Base-by-base conservation (phyloP, 2,113 vertebrate species). In the Prionailurus bengalensis region DNA sequence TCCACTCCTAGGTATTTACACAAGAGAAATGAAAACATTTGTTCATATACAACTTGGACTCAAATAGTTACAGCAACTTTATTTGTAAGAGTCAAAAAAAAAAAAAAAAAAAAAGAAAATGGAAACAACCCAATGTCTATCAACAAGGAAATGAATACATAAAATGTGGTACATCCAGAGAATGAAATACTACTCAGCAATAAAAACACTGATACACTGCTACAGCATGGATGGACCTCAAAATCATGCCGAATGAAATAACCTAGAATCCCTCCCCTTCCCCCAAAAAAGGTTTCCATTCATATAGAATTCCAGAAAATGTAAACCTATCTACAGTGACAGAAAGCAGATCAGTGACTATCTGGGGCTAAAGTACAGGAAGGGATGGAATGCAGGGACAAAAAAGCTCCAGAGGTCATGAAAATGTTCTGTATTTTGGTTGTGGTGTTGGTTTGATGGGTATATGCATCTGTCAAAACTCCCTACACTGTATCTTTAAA, bases 21-120 rank as follows among this genome's bases (percentile, higher is more conserved):
- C 14, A 87, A 90, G 29, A 95, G 33, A 92, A 93, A 97, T 27
- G 29, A 76, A 93, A 93, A 93, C 51, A 95, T 42, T 27, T 91
- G 36, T 70, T 86, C 29, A 68, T 4, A 23, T 19, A 88, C 48
- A 81, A 71, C 78, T 58, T 82, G 29, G 79, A 42, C 74, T 95
- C 65, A 91, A 76, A 96, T 11, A 91, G 42, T 21, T 65, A 74
- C 0, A 65, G n/a, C 33, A 91, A 48, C n/a, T 97, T 87, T 93
- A 85, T 74, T 58, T 84, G 15, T 55, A 81, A 70, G 8, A 86
- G 73, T 9, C 45, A 66, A 73, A 95, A 42, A 42, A 42, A 45
- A 45, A 45, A 45, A 45, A 45, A 6, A 45, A 45, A 42, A 45
- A 1, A 45, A 45, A 45, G 45, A 45, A 45, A 70, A 29, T 51